A percentile compares a stretch with the other conserved stretches of the same genome.
phyloP scores from a whole-genome alignment of 1,140 invertebrate species.

The Panagrolaimus sp. region DNA sequence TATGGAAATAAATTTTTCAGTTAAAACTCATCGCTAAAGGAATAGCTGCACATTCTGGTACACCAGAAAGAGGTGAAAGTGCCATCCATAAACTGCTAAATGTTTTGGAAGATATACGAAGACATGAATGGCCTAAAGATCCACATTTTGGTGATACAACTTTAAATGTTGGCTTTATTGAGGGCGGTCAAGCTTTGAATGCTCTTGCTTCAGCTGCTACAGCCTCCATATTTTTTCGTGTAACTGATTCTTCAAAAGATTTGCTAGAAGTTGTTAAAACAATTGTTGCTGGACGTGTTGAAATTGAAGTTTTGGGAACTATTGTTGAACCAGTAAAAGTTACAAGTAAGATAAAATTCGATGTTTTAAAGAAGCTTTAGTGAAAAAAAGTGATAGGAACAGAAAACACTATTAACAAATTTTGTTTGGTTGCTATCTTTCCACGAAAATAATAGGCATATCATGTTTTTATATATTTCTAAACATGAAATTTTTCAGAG shows the following conservation, averaged over 20 bases:
- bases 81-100: slow-evolving; percentile 46
- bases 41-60: slow-evolving; percentile 47
- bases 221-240: slow-evolving; percentile 40
- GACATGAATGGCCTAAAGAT: slow-evolving; percentile 32
- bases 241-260: slow-evolving; percentile 30
- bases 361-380: too few relatives aligned
- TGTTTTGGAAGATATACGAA: slow-evolving; percentile 35
- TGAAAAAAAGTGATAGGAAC: too few relatives aligned
- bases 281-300: slow-evolving; percentile 24
- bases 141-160: slow-evolving; percentile 39
- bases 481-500: slow-evolving; percentile 15
- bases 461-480: background rate
- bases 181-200: slow-evolving; percentile 45
- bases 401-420: too few relatives aligned
- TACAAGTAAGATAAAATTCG: slow-evolving; percentile 18
- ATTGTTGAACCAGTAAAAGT: slow-evolving; percentile 40
- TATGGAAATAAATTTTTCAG: too few relatives aligned
- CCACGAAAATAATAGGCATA: background rate
- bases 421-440: too few relatives aligned
- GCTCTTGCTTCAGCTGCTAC: slow-evolving; percentile 38
- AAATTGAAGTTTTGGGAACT: slow-evolving; percentile 27
- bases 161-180: slow-evolving; percentile 39
- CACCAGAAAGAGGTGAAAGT: slow-evolving; percentile 36
- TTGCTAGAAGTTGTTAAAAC: slow-evolving; percentile 17
- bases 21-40: slow-evolving; percentile 20